Percentiles rank a stretch among this genome's conserved stretches.
phyloP scores from a whole-genome alignment of 2,113 vertebrate species.

The Tachuris rubrigastra region DNA sequence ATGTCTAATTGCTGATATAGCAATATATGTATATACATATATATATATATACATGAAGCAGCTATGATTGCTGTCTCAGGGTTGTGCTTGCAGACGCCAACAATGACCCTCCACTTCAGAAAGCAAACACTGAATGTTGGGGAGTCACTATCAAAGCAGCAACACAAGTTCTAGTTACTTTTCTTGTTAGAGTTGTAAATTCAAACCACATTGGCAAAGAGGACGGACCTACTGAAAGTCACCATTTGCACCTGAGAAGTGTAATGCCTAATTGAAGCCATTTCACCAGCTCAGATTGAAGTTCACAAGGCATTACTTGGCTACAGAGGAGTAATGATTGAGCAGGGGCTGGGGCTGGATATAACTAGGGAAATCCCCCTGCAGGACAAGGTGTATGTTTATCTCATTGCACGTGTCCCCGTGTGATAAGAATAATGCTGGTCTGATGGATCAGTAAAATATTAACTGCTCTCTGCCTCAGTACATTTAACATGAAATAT shows the following conservation, averaged over 20 bases:
- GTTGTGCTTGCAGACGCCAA: not conserved
- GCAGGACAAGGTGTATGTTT: not conserved
- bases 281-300: not conserved
- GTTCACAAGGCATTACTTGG: not conserved
- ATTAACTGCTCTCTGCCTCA: not conserved
- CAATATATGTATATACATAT: no score
- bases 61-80: not conserved
- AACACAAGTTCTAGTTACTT: not conserved
- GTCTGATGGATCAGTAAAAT: not conserved
- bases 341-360: not conserved
- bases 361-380: not conserved
- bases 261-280: not conserved
- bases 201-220: not conserved
- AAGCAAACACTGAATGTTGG: not conserved
- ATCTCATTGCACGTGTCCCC: not conserved
- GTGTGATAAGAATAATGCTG: not conserved
- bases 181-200: not conserved
- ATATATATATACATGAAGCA: not conserved
- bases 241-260: not conserved
- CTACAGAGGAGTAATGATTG: not conserved
- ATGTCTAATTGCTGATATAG: not conserved
- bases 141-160: not conserved
- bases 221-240: not conserved
- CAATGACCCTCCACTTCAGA: not conserved
- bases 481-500: not conserved